These are phyloP conservation scores for Furcula furcula DNA, from an alignment of 2,888 invertebrate genomes.

Conservation along the genomic window DNA sequence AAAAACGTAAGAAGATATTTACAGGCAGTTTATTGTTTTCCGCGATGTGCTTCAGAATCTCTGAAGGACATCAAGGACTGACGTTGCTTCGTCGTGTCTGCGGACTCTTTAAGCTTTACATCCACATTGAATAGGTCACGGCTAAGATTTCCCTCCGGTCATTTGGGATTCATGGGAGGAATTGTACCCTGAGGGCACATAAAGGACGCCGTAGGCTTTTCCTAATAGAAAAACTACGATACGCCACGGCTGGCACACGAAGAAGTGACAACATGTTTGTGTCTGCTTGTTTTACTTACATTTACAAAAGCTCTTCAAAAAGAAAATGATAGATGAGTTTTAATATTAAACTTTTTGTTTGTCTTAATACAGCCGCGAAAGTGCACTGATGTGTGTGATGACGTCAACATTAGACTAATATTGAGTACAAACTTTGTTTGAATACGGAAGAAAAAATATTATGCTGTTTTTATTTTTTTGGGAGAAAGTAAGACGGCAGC, in stretches of 20 bases:
- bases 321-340: constrained; percentile 29
- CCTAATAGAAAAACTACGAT: constrained; percentile 61
- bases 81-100: constrained; percentile 24
- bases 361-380: constrained; percentile 28
- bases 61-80: constrained; percentile 1
- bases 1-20: too few relatives aligned
- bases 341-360: constrained; percentile 44
- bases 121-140: constrained; percentile 74
- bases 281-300: constrained; percentile 55
- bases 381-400: constrained; percentile 31
- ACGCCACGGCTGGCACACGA: constrained; percentile 50
- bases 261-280: constrained; percentile 55
- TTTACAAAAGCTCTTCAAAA: constrained; percentile 53
- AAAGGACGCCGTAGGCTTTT: constrained; percentile 76
- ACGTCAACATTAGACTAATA: constrained; percentile 21
- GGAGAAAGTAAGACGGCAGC: too few relatives aligned
- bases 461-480: too few relatives aligned
- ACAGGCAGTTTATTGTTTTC: too few relatives aligned
- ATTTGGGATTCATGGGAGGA: constrained; percentile 80
- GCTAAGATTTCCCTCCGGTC: constrained; percentile 82
- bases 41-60: neutral
- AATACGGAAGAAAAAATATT: neutral
- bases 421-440: constrained; percentile 9
- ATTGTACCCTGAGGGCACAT: constrained; percentile 78
- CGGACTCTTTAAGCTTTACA: constrained; percentile 48